Base-by-base conservation (phyloP, 37 sponge, comb jelly and placozoan species). In the Crambe crambe region DNA sequence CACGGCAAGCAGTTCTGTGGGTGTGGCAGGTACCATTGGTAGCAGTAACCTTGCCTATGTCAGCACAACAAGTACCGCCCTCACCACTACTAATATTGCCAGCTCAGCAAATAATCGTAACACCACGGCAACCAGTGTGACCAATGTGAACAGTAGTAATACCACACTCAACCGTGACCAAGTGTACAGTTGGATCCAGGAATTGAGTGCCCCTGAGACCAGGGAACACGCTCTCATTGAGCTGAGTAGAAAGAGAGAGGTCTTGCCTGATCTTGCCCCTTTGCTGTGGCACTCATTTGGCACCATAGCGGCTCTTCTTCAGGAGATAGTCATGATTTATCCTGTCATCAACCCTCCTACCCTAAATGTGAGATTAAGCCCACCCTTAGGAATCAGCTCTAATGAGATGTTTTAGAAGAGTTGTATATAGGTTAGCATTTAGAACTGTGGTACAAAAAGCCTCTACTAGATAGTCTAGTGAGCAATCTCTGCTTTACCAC, bases 221-320 rank as follows among this genome's bases (percentile, higher is more conserved):
- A 80, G 95, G 43, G 95, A 95, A 43, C 91, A 90, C 25, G 91
- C 91, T 29, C 83, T 95, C 18, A 88, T 89, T 77, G 95, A 95
- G 79, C 73, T 95, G 68, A 91, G 98, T 57, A 90, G 93, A 47
- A 95, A 95, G 87, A 69, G 98, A 70, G 98, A 97, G 72, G 87
- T 82, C 8, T 75, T 97, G 0, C 96, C 91, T 1, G 94, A 97
- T 37, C 87, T 97, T 10, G 98, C 98, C 0, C 98, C 98, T 1
- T 61, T 97, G 80, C 78, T 97, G 12, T 97, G 98, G 98, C 94
- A 97, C 67, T 97, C 98, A 22, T 97, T 97, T 80, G 96, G 96
- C 30, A 92, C 95, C 27, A 92, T 97, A 63, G 88, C 98, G 12
- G 98, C 98, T 22, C 87, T 97, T 15, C 73, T 97, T 25, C 98